phyloP scores from a whole-genome alignment of 2,113 vertebrate species.

The Ahaetulla prasina region DNA sequence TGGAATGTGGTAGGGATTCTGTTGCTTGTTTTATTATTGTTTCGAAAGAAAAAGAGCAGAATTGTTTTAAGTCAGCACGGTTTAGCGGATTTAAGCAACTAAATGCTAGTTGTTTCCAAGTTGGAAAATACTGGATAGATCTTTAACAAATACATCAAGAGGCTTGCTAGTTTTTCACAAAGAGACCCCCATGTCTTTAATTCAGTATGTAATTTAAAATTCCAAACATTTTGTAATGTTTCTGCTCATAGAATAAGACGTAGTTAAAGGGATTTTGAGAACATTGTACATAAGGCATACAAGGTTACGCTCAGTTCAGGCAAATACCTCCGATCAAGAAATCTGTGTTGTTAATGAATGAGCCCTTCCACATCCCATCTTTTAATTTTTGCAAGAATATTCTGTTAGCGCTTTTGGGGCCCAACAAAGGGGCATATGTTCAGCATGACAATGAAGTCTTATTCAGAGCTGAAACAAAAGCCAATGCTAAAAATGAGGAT shows the following conservation, averaged over 20 bases:
- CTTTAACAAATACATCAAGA: background rate
- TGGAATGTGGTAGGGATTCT: background rate
- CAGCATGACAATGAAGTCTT: constrained; percentile 74
- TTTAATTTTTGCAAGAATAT: constrained; percentile 64
- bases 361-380: constrained; percentile 37
- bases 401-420: constrained; percentile 64
- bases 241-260: background rate
- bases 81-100: background rate
- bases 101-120: no score
- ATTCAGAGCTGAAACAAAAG: constrained; percentile 74
- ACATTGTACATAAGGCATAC: background rate
- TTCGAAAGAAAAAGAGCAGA: background rate
- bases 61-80: background rate
- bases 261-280: background rate
- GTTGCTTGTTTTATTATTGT: background rate
- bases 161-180: background rate
- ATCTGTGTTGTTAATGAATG: constrained; percentile 26
- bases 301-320: background rate
- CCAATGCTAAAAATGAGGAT: constrained; percentile 64
- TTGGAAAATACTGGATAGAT: background rate
- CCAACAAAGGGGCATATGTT: constrained; percentile 69
- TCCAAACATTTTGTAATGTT: background rate
- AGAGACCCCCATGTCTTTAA: background rate
- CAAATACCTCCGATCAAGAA: background rate
- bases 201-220: background rate